These are phyloP conservation scores for Glyphotaelius pellucidus DNA, from an alignment of 2,888 invertebrate genomes.

Conservation along the genomic window DNA sequence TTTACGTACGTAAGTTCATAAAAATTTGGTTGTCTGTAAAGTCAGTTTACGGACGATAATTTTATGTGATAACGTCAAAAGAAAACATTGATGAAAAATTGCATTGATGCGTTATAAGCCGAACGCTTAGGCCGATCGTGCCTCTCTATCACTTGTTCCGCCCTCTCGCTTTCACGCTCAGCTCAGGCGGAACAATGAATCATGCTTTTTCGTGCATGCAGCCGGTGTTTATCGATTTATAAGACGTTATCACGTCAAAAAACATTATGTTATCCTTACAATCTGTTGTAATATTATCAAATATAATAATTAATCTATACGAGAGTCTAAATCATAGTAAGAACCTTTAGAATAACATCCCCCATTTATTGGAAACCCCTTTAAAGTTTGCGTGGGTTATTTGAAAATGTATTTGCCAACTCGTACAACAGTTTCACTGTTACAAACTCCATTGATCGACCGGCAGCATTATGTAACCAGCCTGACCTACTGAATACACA, in stretches of 20 bases:
- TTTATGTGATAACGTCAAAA: no score
- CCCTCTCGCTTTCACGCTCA: no score
- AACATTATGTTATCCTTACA: neutral
- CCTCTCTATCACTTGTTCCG: no score
- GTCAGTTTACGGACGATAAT: no score
- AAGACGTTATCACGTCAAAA: no score
- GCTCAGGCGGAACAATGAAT: no score
- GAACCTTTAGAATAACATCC: neutral
- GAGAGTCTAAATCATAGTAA: neutral
- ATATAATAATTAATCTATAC: neutral
- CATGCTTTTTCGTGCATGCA: no score
- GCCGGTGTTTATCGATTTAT: no score
- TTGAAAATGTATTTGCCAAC: neutral
- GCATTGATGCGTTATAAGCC: no score
- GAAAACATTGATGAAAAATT: no score
- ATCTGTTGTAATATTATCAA: neutral
- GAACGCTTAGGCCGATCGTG: no score
- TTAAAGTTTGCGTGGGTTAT: neutral
- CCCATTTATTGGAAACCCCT: neutral
- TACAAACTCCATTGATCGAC: conserved; percentile 12
- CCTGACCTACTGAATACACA: conserved; percentile 20
- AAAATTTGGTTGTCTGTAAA: no score
- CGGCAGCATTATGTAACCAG: conserved; percentile 23
- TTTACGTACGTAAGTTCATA: neutral
- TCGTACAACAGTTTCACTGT: neutral